These are phyloP conservation scores for Eumerus sabulonum DNA, from an alignment of 2,888 invertebrate species.

Conservation along the genomic window DNA sequence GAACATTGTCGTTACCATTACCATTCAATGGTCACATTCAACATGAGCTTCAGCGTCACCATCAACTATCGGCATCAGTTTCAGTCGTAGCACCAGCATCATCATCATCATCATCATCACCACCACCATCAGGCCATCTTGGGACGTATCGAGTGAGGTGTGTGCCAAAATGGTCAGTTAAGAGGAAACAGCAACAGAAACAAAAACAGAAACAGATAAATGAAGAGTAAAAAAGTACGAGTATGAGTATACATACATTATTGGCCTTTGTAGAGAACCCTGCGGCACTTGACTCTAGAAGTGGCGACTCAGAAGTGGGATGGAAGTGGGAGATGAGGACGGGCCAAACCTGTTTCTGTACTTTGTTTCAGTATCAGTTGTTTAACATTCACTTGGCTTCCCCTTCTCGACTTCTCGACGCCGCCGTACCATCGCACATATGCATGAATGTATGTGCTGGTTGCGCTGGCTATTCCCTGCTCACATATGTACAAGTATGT, in stretches of 20 bases:
- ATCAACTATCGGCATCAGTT: background rate
- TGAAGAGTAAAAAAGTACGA: constrained; percentile 32
- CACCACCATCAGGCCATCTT: constrained; percentile 55
- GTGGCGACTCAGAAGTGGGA: background rate
- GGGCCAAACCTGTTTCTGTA: constrained; percentile 45
- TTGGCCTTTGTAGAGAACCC: constrained; percentile 65
- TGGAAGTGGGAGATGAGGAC: constrained; percentile 9
- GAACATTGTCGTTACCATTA: constrained; percentile 54
- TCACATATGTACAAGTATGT: constrained; percentile 57
- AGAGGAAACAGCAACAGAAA: constrained; percentile 38
- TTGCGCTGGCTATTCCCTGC: constrained; percentile 42
- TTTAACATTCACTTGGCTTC: constrained; percentile 62
- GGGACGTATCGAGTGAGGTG: constrained; percentile 43
- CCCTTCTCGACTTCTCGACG: constrained; percentile 5
- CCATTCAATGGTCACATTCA: constrained; percentile 45
- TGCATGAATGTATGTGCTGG: too few relatives aligned
- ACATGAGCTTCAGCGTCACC: constrained; percentile 36
- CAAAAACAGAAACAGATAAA: constrained; percentile 41
- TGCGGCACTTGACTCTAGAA: constrained; percentile 59
- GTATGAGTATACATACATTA: constrained; percentile 56
- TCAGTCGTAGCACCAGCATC: constrained; percentile 25
- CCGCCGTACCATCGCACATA: too few relatives aligned
- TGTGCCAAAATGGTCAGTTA: constrained; percentile 61
- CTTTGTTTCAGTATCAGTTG: constrained; percentile 40
- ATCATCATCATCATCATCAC: constrained; percentile 37